Evolutionary conservation across 2,113 vertebrate genomes (phyloP), one percentile per base, ranked within the genome.

Genomic region (Hippocampus abdominalis): DNA sequence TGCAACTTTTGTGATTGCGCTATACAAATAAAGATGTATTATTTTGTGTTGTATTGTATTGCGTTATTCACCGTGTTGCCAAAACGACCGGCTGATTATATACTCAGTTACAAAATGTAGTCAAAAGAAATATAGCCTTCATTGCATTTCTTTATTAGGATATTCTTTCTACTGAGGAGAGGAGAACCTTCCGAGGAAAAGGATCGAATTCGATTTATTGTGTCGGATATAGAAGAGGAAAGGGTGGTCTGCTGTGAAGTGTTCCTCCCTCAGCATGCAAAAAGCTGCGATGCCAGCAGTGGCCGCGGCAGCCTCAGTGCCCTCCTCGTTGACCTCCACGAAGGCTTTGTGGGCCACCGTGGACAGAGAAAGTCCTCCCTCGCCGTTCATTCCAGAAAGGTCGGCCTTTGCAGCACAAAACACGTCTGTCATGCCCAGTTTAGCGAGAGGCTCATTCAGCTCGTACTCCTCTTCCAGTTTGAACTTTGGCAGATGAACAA

Each of bases 271-370:
- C 3, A 69, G 0, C 92, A 94, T 90, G 71, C 90, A 89, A 5
- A 90, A 84, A 0, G 27, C 0, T 0, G 66, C 51, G 0, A 94
- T 48, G n/a, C 70, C 92, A 0, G 88, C 95, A 0, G 95, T 97
- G 76, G 95, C 95, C 0, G 94, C 96, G 0, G 95, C 94, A 0
- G 97, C 97, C 83, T 98, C 95, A 0, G 94, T 97, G 21, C 96
- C 97, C 72, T 96, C 95, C 86, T 99, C 96, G 0, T 96, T 98
- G 77, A 98, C 95, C 66, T 99, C 97, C 36, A 94, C 91, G 29
- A 96, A 97, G 68, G 94, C 91, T 83, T 96, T 96, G 86, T 98
- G 96, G 48, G 92, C 83, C 72, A 96, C 85, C 32, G 93, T 83
- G 0, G 96, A 98, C 68, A 98, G 77, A 68, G 87, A 95, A 71